A percentile compares a stretch with the other conserved stretches of the same genome.
These are phyloP conservation scores for Micropterix aruncella DNA, from an alignment of 2,888 invertebrate species.

Conservation along the genomic window DNA sequence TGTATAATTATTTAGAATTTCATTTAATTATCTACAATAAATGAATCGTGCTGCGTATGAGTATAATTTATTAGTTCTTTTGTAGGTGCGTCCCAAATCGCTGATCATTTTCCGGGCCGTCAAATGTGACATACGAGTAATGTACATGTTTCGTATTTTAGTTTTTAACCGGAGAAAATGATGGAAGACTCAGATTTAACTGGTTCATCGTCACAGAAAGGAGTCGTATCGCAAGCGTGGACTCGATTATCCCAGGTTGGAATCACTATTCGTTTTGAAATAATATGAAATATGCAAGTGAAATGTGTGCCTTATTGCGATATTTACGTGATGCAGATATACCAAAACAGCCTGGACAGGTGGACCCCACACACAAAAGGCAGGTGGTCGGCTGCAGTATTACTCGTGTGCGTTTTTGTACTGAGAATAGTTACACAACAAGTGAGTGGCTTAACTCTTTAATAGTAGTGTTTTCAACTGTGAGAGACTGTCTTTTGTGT, in stretches of 20 bases:
- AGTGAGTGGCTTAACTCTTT: conserved; percentile 34
- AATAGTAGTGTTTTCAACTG: conserved; percentile 4
- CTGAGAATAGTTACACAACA: conserved; percentile 70
- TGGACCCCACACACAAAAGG: conserved; percentile 72
- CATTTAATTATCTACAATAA: too few relatives aligned
- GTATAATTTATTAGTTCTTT: too few relatives aligned
- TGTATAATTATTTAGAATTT: too few relatives aligned
- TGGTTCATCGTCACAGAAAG: conserved; percentile 41
- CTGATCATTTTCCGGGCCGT: too few relatives aligned
- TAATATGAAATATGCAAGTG: conserved; percentile 1
- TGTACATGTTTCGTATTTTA: too few relatives aligned
- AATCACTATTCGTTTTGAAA: conserved; percentile 5
- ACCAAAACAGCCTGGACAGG: conserved; percentile 73
- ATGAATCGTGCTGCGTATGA: too few relatives aligned
- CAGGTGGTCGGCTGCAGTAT: conserved; percentile 65
- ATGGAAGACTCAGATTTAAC: conserved; percentile 60
- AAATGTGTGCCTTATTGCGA: not conserved
- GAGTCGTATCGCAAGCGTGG: conserved; percentile 51
- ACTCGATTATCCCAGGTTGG: conserved; percentile 52
- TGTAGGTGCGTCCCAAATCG: too few relatives aligned
- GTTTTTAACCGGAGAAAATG: too few relatives aligned
- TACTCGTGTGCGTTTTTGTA: conserved; percentile 59
- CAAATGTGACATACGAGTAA: too few relatives aligned
- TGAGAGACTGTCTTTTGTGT: conserved; percentile 3
- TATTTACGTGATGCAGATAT: conserved; percentile 54